phyloP scores from a whole-genome alignment of 2,888 invertebrate genomes.

The Nasonia oneida region DNA sequence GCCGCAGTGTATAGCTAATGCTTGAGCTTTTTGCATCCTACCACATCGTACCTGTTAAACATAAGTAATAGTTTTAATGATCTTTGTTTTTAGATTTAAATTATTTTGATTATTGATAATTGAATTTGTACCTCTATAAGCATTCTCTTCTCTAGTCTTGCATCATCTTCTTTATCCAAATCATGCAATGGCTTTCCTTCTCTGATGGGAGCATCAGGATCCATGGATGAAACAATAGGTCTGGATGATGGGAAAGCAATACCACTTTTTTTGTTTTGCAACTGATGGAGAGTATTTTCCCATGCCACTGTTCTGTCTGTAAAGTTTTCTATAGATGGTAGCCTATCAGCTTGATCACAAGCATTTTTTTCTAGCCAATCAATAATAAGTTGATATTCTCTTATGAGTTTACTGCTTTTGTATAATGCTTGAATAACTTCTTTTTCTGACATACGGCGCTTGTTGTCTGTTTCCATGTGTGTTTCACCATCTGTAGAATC shows the following conservation, averaged over 20 bases:
- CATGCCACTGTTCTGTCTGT: constrained; percentile 92
- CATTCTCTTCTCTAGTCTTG: constrained; percentile 77
- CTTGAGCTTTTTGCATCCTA: constrained; percentile 90
- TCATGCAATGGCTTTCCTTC: constrained; percentile 90
- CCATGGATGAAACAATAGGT: constrained; percentile 85
- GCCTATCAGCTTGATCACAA: constrained; percentile 80
- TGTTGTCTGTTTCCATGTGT: constrained; percentile 68
- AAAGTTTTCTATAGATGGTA: constrained; percentile 84
- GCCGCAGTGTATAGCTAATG: constrained; percentile 91
- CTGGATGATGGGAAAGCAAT: constrained; percentile 82
- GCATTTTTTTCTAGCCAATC: constrained; percentile 96
- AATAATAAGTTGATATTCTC: constrained; percentile 91
- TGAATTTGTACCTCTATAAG: constrained; percentile 71
- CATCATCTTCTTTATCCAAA: constrained; percentile 91
- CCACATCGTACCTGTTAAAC: constrained; percentile 88
- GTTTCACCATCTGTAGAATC: constrained; percentile 73
- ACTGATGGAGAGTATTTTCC: constrained; percentile 94
- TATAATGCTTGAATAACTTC: constrained; percentile 82
- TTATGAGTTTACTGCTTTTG: constrained; percentile 81
- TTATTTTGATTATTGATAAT: background rate
- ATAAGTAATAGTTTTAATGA: constrained; percentile 11
- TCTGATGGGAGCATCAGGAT: constrained; percentile 93
- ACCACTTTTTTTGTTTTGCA: constrained; percentile 81
- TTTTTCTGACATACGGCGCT: constrained; percentile 81
- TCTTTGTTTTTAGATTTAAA: background rate